Conservation (phyloP, 1,140 invertebrate species). For the Hypsibius dujardini region DNA sequence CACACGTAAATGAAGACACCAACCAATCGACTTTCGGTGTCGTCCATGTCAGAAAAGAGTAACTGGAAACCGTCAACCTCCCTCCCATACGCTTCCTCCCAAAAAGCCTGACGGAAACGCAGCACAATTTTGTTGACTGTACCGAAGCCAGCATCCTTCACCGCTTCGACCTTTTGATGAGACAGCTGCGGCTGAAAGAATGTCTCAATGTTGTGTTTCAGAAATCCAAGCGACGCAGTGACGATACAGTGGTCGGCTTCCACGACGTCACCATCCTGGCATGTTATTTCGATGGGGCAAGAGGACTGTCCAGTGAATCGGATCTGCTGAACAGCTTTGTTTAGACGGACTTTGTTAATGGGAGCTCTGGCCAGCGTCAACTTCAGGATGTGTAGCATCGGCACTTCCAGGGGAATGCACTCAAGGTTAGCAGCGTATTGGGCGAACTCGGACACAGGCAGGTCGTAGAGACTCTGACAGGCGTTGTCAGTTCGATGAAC, state of each 20-base stretch:
- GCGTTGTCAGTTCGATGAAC: background rate
- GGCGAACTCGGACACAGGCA: background rate
- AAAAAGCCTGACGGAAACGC: constrained; percentile 44
- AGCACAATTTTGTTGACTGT: constrained; percentile 55
- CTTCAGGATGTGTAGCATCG: constrained; percentile 12
- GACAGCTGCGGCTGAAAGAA: constrained; percentile 43
- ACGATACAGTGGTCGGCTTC: constrained; percentile 42
- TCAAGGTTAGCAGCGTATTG: background rate
- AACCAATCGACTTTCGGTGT: no score
- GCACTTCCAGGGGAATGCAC: background rate
- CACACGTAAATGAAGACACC: constrained; percentile 19
- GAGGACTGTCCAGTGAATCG: constrained; percentile 15
- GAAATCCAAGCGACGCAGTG: constrained; percentile 46
- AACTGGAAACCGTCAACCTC: constrained; percentile 27
- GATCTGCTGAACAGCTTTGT: constrained; percentile 46
- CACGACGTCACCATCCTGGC: constrained; percentile 30
- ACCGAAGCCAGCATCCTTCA: constrained; percentile 44
- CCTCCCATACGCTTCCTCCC: constrained; percentile 30
- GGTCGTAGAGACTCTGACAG: constrained; percentile 1
- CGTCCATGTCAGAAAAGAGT: constrained; percentile 45
- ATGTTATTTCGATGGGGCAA: constrained; percentile 24
- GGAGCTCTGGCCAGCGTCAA: background rate
- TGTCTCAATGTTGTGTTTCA: constrained; percentile 40
- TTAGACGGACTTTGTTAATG: constrained; percentile 23
- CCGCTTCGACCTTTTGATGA: constrained; percentile 29